Conservation (phyloP, 64 coral and sea anemone genomes). For the Porites australiensis region DNA sequence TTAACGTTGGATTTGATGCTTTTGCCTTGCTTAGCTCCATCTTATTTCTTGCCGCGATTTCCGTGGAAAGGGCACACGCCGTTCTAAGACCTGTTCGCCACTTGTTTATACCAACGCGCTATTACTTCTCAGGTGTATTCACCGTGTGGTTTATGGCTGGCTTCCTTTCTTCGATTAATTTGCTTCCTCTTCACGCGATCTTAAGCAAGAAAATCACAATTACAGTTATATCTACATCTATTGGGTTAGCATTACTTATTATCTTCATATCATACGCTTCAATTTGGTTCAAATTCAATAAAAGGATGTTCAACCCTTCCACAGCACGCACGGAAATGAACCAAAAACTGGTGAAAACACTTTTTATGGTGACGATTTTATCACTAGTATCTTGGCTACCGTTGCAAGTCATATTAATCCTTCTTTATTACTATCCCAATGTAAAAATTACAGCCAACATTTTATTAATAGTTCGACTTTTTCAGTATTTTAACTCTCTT, state of each 20-base stretch:
- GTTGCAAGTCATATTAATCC: not conserved
- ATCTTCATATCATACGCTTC: constrained; percentile 24
- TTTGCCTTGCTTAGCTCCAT: constrained; percentile 16
- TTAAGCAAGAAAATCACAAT: not conserved
- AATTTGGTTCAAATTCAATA: constrained; percentile 27
- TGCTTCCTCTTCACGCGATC: not conserved
- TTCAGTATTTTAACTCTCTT: not conserved
- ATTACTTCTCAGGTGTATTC: not conserved
- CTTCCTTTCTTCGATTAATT: not conserved
- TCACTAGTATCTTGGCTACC: not conserved
- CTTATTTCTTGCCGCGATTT: constrained; percentile 36
- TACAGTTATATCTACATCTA: not conserved
- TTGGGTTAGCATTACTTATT: constrained; percentile 23
- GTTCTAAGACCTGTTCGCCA: constrained; percentile 40
- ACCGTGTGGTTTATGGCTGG: not conserved
- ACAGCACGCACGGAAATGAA: not conserved
- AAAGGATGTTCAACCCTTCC: not conserved
- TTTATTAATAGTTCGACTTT: not conserved
- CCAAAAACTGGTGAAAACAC: constrained; percentile 13
- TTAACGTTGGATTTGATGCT: not conserved
- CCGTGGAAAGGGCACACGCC: constrained; percentile 19
- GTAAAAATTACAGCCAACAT: not conserved
- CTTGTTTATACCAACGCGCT: not conserved
- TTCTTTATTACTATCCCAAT: not conserved
- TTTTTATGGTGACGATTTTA: not conserved